phyloP scores from a whole-genome alignment of 2,797 vertebrate genomes.

The Buphagus erythrorhynchus region DNA sequence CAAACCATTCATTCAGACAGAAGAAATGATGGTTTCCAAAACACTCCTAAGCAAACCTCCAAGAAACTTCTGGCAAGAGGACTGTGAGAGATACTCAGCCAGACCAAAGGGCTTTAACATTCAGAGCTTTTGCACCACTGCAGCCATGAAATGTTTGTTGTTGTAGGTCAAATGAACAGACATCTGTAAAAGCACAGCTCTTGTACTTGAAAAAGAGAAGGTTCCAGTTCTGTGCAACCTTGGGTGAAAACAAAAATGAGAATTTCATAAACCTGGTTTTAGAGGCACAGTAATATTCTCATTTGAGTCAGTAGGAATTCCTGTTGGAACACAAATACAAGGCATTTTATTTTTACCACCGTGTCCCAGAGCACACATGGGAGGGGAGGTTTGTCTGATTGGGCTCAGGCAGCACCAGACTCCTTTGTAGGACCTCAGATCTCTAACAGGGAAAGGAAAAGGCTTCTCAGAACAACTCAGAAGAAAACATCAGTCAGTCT shows the following conservation, averaged over 20 bases:
- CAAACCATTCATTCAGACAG: constrained; percentile 58
- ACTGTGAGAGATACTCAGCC: background rate
- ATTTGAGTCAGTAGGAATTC: background rate
- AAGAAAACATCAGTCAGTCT: background rate
- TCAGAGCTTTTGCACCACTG: background rate
- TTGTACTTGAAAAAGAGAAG: background rate
- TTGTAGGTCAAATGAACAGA: background rate
- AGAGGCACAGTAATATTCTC: background rate
- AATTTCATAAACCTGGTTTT: background rate
- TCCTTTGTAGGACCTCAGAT: background rate
- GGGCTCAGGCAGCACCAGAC: background rate
- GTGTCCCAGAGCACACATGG: background rate
- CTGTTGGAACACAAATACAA: background rate
- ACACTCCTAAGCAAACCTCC: constrained; percentile 38
- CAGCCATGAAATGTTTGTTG: background rate
- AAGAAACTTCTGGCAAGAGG: constrained; percentile 45
- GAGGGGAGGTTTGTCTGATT: background rate
- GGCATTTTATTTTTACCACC: constrained; percentile 36
- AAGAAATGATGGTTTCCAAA: constrained; percentile 52
- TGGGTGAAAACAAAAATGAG: background rate
- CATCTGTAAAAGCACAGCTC: background rate
- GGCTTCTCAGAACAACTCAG: background rate
- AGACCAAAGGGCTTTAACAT: constrained; percentile 9
- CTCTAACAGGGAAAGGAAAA: background rate
- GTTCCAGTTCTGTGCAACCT: background rate